These are phyloP conservation scores for Lycocerus yunnanus DNA, from an alignment of 2,888 invertebrate species.

Conservation along the genomic window DNA sequence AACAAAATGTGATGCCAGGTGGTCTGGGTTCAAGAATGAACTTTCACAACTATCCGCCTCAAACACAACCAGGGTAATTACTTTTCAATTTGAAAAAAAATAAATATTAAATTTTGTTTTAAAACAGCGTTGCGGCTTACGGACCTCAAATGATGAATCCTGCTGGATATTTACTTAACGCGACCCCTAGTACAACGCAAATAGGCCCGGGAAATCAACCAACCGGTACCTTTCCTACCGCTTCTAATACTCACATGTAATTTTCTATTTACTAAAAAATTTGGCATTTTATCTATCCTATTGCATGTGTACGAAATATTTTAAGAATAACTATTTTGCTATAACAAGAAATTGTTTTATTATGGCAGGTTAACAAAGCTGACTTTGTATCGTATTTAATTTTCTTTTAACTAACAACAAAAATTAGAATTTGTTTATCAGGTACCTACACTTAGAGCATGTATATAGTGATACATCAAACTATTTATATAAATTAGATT, in stretches of 20 bases:
- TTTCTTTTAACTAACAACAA: neutral
- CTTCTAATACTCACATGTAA: slow-evolving; percentile 39
- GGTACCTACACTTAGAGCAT: neutral
- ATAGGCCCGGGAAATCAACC: slow-evolving; percentile 25
- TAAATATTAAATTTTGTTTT: slow-evolving; percentile 14
- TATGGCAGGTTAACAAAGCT: neutral
- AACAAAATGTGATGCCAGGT: slow-evolving; percentile 2
- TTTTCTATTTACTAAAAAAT: slow-evolving; percentile 8
- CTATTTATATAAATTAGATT: neutral
- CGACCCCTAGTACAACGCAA: slow-evolving; percentile 4
- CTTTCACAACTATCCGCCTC: slow-evolving; percentile 5
- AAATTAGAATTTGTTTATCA: neutral
- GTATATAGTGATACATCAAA: neutral
- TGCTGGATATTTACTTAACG: neutral
- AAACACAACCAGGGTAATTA: slow-evolving; percentile 28
- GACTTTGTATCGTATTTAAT: neutral
- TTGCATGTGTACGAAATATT: neutral
- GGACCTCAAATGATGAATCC: slow-evolving; percentile 6
- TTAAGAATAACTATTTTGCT: slow-evolving; percentile 4
- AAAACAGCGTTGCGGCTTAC: slow-evolving; percentile 10
- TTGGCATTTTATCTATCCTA: slow-evolving; percentile 6
- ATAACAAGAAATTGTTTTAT: neutral
- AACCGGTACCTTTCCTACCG: slow-evolving; percentile 27
- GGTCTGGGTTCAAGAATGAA: slow-evolving; percentile 9
- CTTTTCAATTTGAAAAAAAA: slow-evolving; percentile 4